Conservation (phyloP, 2,113 vertebrate genomes). For the Xenopus tropicalis region DNA sequence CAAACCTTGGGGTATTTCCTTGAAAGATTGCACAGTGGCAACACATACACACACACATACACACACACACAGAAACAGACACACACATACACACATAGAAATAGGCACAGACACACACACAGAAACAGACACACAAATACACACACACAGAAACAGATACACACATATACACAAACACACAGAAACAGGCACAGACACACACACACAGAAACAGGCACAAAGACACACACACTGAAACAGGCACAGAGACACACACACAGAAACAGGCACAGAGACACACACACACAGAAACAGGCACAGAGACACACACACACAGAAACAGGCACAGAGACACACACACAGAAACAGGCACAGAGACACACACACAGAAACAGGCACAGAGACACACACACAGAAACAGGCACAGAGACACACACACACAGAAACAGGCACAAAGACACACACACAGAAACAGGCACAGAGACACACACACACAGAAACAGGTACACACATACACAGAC, state of each 20-base stretch:
- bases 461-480: constrained; percentile 45
- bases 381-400: background rate
- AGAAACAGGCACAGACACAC: constrained; percentile 22
- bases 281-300: constrained; percentile 46
- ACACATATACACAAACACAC: constrained; percentile 23
- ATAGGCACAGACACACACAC: background rate
- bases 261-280: constrained; percentile 20
- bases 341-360: constrained; percentile 55
- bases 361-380: too few relatives aligned
- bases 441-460: background rate
- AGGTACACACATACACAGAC: constrained; percentile 49
- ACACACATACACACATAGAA: constrained; percentile 56
- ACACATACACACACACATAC: background rate
- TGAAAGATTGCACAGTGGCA: background rate
- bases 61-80: constrained; percentile 50
- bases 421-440: constrained; percentile 51
- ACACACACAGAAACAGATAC: constrained; percentile 52
- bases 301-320: background rate
- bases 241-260: background rate
- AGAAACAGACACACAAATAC: constrained; percentile 11
- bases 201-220: constrained; percentile 53
- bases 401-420: constrained; percentile 32
- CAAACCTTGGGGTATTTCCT: too few relatives aligned
- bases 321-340: constrained; percentile 34
- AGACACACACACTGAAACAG: too few relatives aligned